A percentile compares a stretch with the other conserved stretches of the same genome.
Evolutionary conservation across 2,113 vertebrate genomes (phyloP).

Genomic region (Probosciger aterrimus): DNA sequence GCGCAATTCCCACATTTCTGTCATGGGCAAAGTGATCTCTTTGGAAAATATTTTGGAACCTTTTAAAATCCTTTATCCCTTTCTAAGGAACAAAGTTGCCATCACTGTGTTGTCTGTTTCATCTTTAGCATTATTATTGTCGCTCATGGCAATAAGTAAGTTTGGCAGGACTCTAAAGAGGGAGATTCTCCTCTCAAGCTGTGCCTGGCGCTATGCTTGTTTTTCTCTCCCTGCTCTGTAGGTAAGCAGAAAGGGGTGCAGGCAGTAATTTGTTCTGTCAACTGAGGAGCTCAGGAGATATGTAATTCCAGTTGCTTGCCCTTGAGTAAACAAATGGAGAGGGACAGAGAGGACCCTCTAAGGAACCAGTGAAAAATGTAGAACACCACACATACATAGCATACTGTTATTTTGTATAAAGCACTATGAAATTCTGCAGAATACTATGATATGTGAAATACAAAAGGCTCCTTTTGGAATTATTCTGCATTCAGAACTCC

Average conservation of each 20-base stretch:
- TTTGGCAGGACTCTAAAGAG: not conserved
- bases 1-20: accelerated
- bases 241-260: slow-evolving; percentile 13
- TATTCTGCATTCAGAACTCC: not conserved
- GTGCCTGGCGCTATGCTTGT: not conserved
- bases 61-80: not conserved
- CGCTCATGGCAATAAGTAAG: slow-evolving; percentile 34
- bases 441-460: not conserved
- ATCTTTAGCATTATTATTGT: slow-evolving; percentile 36
- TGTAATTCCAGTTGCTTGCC: slow-evolving; percentile 45
- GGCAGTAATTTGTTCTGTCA: slow-evolving; percentile 11
- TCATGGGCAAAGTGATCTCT: not conserved
- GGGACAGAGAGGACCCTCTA: not conserved
- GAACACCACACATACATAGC: not conserved
- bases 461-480: not conserved
- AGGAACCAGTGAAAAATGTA: not conserved
- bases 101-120: not conserved
- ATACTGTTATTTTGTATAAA: not conserved
- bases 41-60: not conserved
- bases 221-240: slow-evolving; percentile 32
- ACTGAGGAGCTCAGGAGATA: not conserved
- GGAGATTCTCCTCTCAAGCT: not conserved
- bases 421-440: not conserved
- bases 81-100: not conserved
- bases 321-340: slow-evolving; percentile 30